Conservation (phyloP, 2,113 vertebrate species). For the Rhinoptilus africanus region DNA sequence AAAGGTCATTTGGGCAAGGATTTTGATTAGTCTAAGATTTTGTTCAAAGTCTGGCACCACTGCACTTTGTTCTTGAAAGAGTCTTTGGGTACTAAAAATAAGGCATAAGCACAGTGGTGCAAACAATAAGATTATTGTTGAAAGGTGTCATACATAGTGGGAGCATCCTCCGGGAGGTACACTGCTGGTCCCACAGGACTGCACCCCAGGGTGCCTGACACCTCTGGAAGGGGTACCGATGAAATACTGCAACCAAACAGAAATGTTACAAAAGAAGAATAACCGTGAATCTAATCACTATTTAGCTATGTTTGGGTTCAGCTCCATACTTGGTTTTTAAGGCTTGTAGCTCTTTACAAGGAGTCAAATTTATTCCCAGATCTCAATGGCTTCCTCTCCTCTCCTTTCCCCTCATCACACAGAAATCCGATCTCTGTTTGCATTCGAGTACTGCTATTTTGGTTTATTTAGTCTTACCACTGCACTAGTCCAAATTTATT, state of each 20-base stretch:
- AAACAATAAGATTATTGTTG: not conserved
- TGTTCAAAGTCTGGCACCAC: not conserved
- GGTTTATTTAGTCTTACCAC: not conserved
- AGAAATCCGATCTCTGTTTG: not conserved
- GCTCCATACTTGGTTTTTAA: not conserved
- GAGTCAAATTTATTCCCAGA: not conserved
- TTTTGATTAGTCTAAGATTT: not conserved
- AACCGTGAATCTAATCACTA: not conserved
- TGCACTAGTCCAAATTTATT: not conserved
- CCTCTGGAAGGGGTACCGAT: not conserved
- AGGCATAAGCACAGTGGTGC: not conserved
- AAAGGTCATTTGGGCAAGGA: not conserved
- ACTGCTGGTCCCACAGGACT: not conserved
- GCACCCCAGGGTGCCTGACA: accelerated
- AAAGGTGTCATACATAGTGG: not conserved
- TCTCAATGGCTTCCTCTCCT: not conserved
- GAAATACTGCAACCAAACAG: not conserved
- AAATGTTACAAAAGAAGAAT: not conserved
- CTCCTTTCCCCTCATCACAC: not conserved
- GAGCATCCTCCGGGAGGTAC: not conserved
- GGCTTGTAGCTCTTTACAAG: not conserved
- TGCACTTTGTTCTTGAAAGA: not conserved
- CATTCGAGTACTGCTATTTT: not conserved
- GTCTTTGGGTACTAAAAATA: not conserved
- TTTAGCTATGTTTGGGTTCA: not conserved